Evolutionary conservation across 2,797 vertebrate species (phyloP).

Genomic region (Sternarchorhynchus goeldii): DNA sequence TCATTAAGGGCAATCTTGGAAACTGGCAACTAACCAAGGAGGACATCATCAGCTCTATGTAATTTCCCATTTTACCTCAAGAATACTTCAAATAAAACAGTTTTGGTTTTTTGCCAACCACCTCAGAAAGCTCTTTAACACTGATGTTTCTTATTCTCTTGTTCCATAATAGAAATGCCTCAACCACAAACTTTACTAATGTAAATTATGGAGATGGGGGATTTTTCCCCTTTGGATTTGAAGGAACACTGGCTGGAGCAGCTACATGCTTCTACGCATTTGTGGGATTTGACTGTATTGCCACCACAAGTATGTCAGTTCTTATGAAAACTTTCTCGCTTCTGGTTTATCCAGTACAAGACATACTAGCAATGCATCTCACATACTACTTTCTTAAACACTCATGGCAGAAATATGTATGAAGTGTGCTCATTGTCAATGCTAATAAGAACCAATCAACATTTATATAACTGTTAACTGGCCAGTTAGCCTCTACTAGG

Average conservation of each 20-base stretch:
- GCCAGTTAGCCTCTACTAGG: too few species aligned
- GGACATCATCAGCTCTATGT: constrained; percentile 55
- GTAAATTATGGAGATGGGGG: constrained; percentile 61
- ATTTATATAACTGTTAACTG: too few species aligned
- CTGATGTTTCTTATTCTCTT: not conserved
- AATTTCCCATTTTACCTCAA: not conserved
- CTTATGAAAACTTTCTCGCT: not conserved
- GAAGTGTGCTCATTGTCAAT: too few species aligned
- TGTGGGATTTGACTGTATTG: constrained; percentile 90
- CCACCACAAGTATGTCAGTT: constrained; percentile 75
- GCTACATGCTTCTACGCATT: constrained; percentile 90
- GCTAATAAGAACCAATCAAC: too few species aligned
- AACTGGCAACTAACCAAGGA: constrained; percentile 79
- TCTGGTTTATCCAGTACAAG: not conserved
- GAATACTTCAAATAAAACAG: not conserved
- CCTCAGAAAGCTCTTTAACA: not conserved
- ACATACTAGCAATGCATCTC: too few species aligned
- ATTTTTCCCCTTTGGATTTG: constrained; percentile 85
- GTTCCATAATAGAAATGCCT: constrained; percentile 28
- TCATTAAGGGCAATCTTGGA: constrained; percentile 79
- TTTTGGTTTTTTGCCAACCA: too few species aligned
- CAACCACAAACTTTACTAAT: constrained; percentile 17
- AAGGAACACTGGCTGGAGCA: constrained; percentile 85
- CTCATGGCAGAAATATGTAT: too few species aligned
- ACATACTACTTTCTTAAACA: too few species aligned